Base-by-base conservation (phyloP, 1,140 invertebrate genomes). In the Campoletis sonorensis region DNA sequence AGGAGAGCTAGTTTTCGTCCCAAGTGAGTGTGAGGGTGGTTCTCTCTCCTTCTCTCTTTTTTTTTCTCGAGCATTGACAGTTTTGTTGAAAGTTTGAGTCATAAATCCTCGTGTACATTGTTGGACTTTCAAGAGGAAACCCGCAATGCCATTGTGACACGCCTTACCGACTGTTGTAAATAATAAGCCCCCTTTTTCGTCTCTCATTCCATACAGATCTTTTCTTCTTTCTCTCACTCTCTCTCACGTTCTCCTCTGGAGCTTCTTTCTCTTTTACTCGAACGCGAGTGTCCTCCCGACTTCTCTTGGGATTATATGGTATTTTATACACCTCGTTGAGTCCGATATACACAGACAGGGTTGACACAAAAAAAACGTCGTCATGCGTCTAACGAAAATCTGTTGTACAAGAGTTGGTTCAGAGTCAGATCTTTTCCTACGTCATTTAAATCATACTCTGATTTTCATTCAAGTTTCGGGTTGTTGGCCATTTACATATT, bases 61-160 rank as follows among this genome's bases (percentile, higher is more conserved):
- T 70, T n/a, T 70, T 70, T 70, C 54, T 77, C 51, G 73, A 71
- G 83, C 88, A 92, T 91, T 92, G 91, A 92, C 88, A 88, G 87
- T 91, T 92, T 89, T 90, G 91, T 91, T 92, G 91, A 92, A 92
- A 92, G 90, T 92, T 91, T 87, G 84, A 79, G 82, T 85, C 90
- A 88, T 92, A 92, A 92, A 92, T 92, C 90, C 86, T 79, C 83
- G 79, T 82, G 82, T 82, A 85, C 85, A 92, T 92, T 92, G 91
- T 92, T 83, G 75, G 84, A 88, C 88, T 89, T 91, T 92, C 89
- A 92, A 90, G 91, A 91, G 89, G 88, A 91, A 91, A 92, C 89
- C 91, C 91, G 88, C 90, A 91, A 90, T 86, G 88, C 88, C 85
- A 87, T 91, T 91, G 90, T 91, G 89, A 89, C 88, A 89, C 89